phyloP scores from a whole-genome alignment of 2,113 vertebrate species.

The Catharus minimus region DNA sequence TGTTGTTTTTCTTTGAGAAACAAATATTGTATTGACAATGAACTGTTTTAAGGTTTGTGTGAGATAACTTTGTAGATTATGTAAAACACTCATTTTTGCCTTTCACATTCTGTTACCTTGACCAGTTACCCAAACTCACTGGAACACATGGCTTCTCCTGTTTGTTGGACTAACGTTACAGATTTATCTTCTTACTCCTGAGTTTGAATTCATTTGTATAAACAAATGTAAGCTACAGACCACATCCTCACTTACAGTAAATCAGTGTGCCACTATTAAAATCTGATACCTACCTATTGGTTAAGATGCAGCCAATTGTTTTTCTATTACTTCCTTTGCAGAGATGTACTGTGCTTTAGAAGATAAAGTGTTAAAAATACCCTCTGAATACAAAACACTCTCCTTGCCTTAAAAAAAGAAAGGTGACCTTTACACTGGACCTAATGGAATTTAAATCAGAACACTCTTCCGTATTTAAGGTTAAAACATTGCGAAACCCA shows the following conservation, averaged over 20 bases:
- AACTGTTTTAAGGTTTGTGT: background rate
- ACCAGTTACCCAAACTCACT: background rate
- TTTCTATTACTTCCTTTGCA: background rate
- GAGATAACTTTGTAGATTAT: background rate
- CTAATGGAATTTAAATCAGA: background rate
- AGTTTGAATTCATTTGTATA: background rate
- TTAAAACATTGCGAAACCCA: background rate
- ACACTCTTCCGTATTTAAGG: background rate
- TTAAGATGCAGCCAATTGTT: background rate
- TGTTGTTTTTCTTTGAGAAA: background rate
- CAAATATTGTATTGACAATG: background rate
- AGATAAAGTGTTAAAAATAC: background rate
- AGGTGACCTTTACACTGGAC: background rate
- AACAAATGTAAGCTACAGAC: background rate
- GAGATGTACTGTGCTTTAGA: background rate
- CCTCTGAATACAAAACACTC: background rate
- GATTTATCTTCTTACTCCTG: background rate
- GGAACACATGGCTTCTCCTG: background rate
- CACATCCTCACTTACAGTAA: background rate
- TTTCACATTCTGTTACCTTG: background rate
- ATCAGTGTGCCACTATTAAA: background rate
- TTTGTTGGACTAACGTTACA: background rate
- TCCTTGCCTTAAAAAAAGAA: background rate
- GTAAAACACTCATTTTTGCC: background rate
- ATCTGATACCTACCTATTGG: background rate